Base-by-base conservation (phyloP, 2,113 vertebrate species). In the Australoheros scitulus region DNA sequence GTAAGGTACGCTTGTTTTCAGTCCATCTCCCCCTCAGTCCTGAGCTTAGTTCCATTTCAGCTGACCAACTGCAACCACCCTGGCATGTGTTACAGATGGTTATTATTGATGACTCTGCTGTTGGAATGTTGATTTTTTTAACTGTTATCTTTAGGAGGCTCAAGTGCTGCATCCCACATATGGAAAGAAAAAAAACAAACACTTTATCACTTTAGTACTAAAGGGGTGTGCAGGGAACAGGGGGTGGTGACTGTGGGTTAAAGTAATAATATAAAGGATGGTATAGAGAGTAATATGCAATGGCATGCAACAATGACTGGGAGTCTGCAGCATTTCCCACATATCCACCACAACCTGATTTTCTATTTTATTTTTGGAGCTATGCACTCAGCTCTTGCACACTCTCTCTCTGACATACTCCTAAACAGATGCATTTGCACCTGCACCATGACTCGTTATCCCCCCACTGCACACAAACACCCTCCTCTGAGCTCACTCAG, bases 1-100 rank as follows among this genome's bases (percentile, higher is more conserved):
- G 63, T 77, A 61, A 55, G 68, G 61, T 13, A 58, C 55, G 84
- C 84, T 76, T 15, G 13, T 24, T 80, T 79, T 77, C 36, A 22
- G 70, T 78, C 58, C 6, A 22, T 79, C 26, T 75, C 13, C 55
- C 8, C 9, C 38, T 82, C 15, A 61, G 41, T 68, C 70, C 77
- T n/a, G 5, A 24, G 7, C 29, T 29, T 57, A 76, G 34, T 34
- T 13, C 3, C n/a, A 22, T 36, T 76, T 82, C n/a, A 11, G 6
- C 74, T 56, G 72, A 74, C 59, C 61, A 34, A 34, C 34, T 7
- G 34, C 34, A 34, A 7, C 34, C 3, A 3, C 86, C 75, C 76
- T 76, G 0, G 13, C 14, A 50, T 50, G 47, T 50, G 17, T 50
- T 50, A 50, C 47, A 50, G 15, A 50, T 50, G 47, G 5, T 17